Evolutionary conservation across 2,888 invertebrate genomes (phyloP).

Genomic region (Microctonus aethiopoides): DNA sequence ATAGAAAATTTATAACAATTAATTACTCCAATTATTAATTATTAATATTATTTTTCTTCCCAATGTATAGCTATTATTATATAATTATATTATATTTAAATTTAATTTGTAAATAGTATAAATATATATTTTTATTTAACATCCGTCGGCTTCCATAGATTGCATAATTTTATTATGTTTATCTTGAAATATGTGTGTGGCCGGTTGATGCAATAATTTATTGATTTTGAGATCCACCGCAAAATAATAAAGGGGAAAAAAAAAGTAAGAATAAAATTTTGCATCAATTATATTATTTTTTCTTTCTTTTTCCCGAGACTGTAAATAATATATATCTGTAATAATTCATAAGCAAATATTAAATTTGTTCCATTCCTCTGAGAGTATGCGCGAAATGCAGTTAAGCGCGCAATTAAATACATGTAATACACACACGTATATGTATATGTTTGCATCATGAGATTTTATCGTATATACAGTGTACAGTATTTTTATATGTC

Average conservation of each 20-base stretch:
- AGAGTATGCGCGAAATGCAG: conserved; percentile 41
- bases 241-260: background rate
- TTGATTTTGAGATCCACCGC: conserved; percentile 31
- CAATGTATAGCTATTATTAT: background rate
- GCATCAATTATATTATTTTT: background rate
- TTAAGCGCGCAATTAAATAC: conserved; percentile 19
- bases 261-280: background rate
- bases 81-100: background rate
- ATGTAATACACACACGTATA: conserved; percentile 23
- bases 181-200: conserved; percentile 34
- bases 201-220: conserved; percentile 57
- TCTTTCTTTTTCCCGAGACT: background rate
- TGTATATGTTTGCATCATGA: conserved; percentile 29
- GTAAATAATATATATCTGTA: conserved; percentile 5
- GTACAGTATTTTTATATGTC: conserved; percentile 61
- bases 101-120: conserved; percentile 8
- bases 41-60: background rate
- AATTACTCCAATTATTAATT: background rate
- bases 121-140: conserved; percentile 8
- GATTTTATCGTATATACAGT: conserved; percentile 35
- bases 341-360: background rate
- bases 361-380: conserved; percentile 46
- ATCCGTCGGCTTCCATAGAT: conserved; percentile 4
- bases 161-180: background rate
- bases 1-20: background rate